Percentiles rank a stretch among this genome's conserved stretches.
phyloP scores from a whole-genome alignment of 2,797 vertebrate genomes.

The Schizopygopsis malacanthus region DNA sequence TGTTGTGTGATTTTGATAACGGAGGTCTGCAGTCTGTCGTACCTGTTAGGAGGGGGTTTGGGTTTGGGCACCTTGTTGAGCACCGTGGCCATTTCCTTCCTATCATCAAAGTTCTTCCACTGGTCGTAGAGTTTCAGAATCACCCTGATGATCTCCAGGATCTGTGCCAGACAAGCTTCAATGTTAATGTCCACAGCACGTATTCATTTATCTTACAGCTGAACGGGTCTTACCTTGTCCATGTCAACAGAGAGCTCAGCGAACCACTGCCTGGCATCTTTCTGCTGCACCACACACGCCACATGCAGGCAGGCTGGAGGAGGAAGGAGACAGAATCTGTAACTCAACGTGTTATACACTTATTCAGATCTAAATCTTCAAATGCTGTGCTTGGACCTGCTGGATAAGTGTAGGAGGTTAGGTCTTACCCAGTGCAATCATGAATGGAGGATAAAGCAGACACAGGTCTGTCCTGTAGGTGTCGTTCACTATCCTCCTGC shows the following conservation, averaged over 20 bases:
- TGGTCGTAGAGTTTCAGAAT: constrained; percentile 98
- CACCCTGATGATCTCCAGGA: constrained; percentile 98
- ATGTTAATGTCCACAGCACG: background rate
- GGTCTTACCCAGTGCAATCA: constrained; percentile 95
- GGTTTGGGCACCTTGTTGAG: constrained; percentile 99
- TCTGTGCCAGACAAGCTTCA: constrained; percentile 74
- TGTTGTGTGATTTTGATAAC: background rate
- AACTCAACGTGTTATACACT: background rate
- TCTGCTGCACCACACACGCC: constrained; percentile 98
- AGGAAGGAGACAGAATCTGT: constrained; percentile 26
- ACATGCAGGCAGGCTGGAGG: constrained; percentile 93
- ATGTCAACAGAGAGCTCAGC: constrained; percentile 98
- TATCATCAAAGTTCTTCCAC: constrained; percentile 99
- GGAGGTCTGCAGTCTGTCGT: background rate
- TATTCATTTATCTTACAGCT: background rate
- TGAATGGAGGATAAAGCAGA: constrained; percentile 98
- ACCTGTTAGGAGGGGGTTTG: constrained; percentile 99
- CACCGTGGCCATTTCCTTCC: constrained; percentile 96
- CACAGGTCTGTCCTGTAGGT: constrained; percentile 99
- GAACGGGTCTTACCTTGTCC: constrained; percentile 88
- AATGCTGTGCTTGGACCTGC: background rate
- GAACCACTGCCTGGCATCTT: constrained; percentile 99
- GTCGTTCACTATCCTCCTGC: constrained; percentile 98
- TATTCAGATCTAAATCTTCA: background rate
- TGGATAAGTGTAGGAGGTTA: background rate